Evolutionary conservation across 2,797 vertebrate species (phyloP).

Genomic region (Tapera naevia): DNA sequence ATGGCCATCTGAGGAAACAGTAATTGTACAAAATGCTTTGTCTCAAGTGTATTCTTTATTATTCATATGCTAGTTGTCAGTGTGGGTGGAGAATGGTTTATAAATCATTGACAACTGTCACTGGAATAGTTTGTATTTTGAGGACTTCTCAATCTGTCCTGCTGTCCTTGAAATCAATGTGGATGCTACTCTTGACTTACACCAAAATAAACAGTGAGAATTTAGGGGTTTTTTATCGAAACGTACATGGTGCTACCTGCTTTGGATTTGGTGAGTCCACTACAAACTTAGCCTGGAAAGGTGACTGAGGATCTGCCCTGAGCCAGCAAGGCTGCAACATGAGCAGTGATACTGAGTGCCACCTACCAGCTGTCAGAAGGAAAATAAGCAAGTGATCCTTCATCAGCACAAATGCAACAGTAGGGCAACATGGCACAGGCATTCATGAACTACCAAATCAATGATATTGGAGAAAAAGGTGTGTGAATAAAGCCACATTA

Average conservation of each 20-base stretch:
- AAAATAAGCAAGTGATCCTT: neutral
- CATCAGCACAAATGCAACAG: neutral
- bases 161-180: neutral
- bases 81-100: neutral
- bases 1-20: conserved; percentile 1
- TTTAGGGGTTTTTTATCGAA: neutral
- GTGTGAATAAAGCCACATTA: neutral
- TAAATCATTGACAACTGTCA: conserved; percentile 26
- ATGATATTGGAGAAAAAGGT: neutral
- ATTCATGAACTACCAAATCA: neutral
- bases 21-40: conserved; percentile 13
- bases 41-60: neutral
- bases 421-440: neutral
- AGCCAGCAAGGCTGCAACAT: neutral
- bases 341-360: neutral
- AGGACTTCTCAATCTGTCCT: neutral
- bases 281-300: neutral
- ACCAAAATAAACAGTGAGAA: neutral
- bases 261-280: neutral
- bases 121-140: neutral
- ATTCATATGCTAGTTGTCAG: neutral
- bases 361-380: neutral
- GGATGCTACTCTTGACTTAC: neutral
- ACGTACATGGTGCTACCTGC: neutral
- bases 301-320: neutral